Evolutionary conservation across 1,140 invertebrate genomes (phyloP).

Genomic region (Acarapis woodi): DNA sequence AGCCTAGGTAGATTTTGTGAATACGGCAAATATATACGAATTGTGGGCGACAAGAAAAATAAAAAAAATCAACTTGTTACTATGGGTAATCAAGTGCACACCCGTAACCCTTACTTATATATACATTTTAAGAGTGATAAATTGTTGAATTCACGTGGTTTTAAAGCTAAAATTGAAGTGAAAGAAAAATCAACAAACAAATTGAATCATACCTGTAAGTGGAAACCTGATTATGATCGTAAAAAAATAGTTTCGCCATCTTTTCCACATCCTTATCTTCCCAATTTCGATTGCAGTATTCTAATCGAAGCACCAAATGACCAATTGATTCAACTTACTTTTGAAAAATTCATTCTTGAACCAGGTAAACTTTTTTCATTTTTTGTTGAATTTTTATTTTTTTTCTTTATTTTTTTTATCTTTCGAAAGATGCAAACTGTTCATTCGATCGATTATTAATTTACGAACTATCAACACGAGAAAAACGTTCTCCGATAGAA

Average conservation of each 20-base stretch:
- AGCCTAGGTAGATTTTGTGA: constrained; percentile 8
- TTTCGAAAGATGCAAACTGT: constrained; percentile 10
- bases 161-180: constrained; percentile 6
- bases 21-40: background rate
- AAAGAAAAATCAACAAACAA: background rate
- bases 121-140: constrained; percentile 13
- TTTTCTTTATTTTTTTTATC: too few relatives aligned
- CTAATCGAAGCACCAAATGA: constrained; percentile 12
- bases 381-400: background rate
- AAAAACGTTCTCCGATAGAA: background rate
- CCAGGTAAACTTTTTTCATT: background rate
- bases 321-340: constrained; percentile 8
- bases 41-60: too few relatives aligned
- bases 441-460: constrained; percentile 11
- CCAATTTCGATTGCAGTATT: constrained; percentile 13
- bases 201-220: constrained; percentile 8
- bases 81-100: too few relatives aligned
- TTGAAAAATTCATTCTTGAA: constrained; percentile 11
- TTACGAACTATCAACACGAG: constrained; percentile 2
- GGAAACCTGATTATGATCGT: constrained; percentile 7
- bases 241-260: constrained; percentile 11
- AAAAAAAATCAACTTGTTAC: too few relatives aligned
- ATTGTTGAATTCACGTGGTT: constrained; percentile 11
- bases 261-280: constrained; percentile 11
- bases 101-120: constrained; percentile 6